Base-by-base conservation (phyloP, 2,797 vertebrate genomes). In the Alauda arvensis region DNA sequence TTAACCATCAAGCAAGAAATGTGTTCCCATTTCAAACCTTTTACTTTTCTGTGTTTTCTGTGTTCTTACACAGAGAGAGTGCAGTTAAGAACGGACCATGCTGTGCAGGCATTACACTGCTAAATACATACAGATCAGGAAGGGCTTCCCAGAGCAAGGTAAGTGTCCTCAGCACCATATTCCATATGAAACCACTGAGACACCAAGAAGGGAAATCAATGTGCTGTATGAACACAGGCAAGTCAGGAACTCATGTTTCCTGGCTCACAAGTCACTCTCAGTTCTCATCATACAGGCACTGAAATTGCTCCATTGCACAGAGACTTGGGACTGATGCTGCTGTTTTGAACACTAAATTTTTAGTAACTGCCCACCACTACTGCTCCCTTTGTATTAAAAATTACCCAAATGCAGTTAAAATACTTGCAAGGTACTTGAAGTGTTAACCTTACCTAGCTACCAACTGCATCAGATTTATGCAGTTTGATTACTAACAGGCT, bases 211-310 rank as follows among this genome's bases (percentile, higher is more conserved):
- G 31, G 60, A 82, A 94, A 89, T 84, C 87, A 71, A 16, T 71
- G 76, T 69, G 77, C 85, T 87, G n/a, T 31, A 48, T 83, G 80
- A 92, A 74, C 69, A 91, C 76, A 76, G 85, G 91, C 92, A 72
- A 92, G 85, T 55, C 60, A 77, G 78, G 88, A 92, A 87, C 59
- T 91, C 83, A 2, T 51, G 79, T 75, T 78, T 88, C 87, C 60
- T 68, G 42, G 85, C 78, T 86, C 77, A 80, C 52, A 42, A 91
- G 72, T 93, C 88, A 71, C 74, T 69, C 45, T 45, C n/a, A 67
- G 66, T 90, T 92, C 69, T 74, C 69, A 62, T 93, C 87, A 89
- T 21, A 17, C 18, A 28, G n/a, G 42, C 88, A 81, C 49, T 49
- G 51, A 43, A 74, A 77, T 26, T 48, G 77, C 65, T 87, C 42